These are phyloP conservation scores for Siphlonurus alternatus DNA, from an alignment of 2,888 invertebrate genomes.

Conservation along the genomic window DNA sequence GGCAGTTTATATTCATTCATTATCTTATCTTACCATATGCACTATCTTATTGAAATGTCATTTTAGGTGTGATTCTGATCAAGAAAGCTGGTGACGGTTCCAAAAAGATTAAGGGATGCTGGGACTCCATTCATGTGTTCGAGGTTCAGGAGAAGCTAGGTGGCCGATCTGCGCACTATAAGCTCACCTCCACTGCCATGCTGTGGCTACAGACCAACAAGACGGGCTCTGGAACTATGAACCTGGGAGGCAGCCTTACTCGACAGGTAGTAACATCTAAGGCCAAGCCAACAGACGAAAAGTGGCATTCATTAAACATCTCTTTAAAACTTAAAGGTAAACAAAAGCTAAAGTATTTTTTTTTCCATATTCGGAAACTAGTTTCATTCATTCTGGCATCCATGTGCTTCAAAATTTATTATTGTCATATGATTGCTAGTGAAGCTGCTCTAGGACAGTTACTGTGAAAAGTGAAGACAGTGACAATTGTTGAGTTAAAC, in stretches of 20 bases:
- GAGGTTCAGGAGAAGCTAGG: constrained; percentile 95
- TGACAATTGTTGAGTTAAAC: too few relatives aligned
- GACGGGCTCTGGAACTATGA: constrained; percentile 94
- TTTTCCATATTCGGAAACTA: too few relatives aligned
- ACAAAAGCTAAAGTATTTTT: background rate
- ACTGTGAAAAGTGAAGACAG: too few relatives aligned
- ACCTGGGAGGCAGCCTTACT: constrained; percentile 93
- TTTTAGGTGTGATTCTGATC: constrained; percentile 91
- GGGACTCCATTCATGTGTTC: constrained; percentile 99
- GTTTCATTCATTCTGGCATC: too few relatives aligned
- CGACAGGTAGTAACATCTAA: constrained; percentile 60
- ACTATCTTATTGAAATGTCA: too few relatives aligned
- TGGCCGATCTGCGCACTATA: constrained; percentile 90
- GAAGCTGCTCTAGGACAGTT: too few relatives aligned
- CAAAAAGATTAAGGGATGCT: constrained; percentile 97
- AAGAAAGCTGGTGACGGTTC: constrained; percentile 98
- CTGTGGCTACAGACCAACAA: constrained; percentile 98
- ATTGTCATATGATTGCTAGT: too few relatives aligned
- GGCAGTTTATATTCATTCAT: too few relatives aligned
- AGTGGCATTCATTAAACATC: background rate
- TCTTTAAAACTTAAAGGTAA: background rate
- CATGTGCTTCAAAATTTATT: too few relatives aligned
- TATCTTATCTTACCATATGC: too few relatives aligned
- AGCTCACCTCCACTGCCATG: constrained; percentile 98
- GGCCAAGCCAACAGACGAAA: constrained; percentile 6